A percentile compares a stretch with the other conserved stretches of the same genome.
Conservation (phyloP, 2,797 vertebrate genomes). For the Bradypus variegatus region DNA sequence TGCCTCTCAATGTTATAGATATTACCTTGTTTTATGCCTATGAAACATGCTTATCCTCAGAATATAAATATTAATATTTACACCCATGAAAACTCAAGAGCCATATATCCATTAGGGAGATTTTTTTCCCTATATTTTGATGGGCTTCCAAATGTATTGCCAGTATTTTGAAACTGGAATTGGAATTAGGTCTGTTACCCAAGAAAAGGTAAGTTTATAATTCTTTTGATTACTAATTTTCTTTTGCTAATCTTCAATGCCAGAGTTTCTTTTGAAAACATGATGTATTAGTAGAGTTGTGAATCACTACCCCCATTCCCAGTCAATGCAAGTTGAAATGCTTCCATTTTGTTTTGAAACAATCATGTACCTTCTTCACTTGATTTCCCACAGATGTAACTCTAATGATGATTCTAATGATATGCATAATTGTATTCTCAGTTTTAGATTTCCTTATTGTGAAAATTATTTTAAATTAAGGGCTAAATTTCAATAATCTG, state of each 20-base stretch:
- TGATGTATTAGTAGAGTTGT: neutral
- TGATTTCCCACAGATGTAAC: neutral
- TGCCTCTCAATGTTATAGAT: constrained; percentile 46
- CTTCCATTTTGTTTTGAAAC: constrained; percentile 16
- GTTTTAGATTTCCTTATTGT: neutral
- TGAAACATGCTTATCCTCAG: constrained; percentile 1
- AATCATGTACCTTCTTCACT: neutral
- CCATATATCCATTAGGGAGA: neutral
- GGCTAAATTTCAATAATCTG: neutral
- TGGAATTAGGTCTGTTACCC: constrained; percentile 5
- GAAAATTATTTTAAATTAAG: constrained; percentile 14
- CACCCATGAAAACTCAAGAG: constrained; percentile 9
- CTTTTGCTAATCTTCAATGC: neutral
- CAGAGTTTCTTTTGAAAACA: constrained; percentile 24
- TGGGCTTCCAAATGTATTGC: neutral
- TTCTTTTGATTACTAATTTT: constrained; percentile 26
- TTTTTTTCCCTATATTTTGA: neutral
- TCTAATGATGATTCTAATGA: constrained; percentile 30
- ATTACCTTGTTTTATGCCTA: constrained; percentile 45
- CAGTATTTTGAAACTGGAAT: neutral
- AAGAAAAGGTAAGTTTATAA: constrained; percentile 32
- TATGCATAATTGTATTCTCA: neutral
- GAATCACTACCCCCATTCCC: neutral
- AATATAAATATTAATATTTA: constrained; percentile 4
- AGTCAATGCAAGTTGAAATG: constrained; percentile 18